Evolutionary conservation across 2,888 invertebrate species (phyloP), one percentile per base, ranked within the genome.

Genomic region (Drosophila kanekoi): DNA sequence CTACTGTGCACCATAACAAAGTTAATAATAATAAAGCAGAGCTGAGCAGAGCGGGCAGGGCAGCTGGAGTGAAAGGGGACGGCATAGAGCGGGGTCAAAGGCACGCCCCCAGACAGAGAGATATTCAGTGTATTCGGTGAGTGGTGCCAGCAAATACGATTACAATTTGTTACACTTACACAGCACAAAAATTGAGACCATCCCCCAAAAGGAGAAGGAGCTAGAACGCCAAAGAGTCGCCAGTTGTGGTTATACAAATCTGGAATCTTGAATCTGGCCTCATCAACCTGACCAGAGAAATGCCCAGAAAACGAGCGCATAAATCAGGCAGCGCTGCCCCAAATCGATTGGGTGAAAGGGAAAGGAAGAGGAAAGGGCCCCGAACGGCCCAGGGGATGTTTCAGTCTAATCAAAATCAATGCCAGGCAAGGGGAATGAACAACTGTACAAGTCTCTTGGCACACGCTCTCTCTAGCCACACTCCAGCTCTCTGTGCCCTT

Each of bases 141-240:
- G 62, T 65, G 69, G 53, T 69, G 69, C 69, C 66, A 53, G 63
- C 87, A 83, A 83, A 87, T 84, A 86, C 83, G 87, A 83, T 83
- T 84, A 87, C 83, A 83, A 83, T 83, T 83, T 83, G 83, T 83
- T 83, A 83, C 83, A 87, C 87, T 83, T 83, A 86, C 82, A 81
- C 82, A 83, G 87, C 87, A 87, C 77, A 83, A 79, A 86, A 84
- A 81, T 70, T 63, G 68, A 57, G 72, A 37, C 47, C 65, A 66
- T 37, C 69, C 70, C 65, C 72, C 66, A 18, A n/a, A 51, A 23
- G 32, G 33, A 20, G 18, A 11, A 52, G 48, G 32, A 53, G 59
- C 28, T 54, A 61, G 52, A 67, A 79, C 86, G 86, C 86, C 86
- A 72, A 52, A 75, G 68, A 70, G 83, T 81, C 83, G 83, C 84